These are phyloP conservation scores for Nibea coibor DNA, from an alignment of 2,113 vertebrate species.

Conservation along the genomic window DNA sequence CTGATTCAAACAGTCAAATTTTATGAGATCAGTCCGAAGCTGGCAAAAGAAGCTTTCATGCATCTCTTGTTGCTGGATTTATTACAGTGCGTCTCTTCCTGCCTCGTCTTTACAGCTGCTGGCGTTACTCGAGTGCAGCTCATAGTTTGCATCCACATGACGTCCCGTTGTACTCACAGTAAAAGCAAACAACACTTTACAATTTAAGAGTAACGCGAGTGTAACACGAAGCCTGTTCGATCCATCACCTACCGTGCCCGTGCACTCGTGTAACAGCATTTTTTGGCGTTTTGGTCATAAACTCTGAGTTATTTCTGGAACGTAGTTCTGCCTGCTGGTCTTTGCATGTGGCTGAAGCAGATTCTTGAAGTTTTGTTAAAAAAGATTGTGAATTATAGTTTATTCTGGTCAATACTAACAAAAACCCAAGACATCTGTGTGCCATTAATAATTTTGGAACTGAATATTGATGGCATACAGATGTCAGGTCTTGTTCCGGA, in stretches of 20 bases:
- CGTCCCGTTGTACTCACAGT: neutral
- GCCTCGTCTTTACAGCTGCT: neutral
- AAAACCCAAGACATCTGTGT: constrained; percentile 24
- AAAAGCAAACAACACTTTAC: neutral
- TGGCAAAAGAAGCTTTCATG: neutral
- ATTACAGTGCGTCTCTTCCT: neutral
- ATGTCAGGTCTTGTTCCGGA: constrained; percentile 4
- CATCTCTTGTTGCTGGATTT: neutral
- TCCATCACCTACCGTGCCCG: neutral
- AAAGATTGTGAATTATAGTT: neutral
- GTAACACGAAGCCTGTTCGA: neutral
- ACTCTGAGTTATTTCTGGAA: neutral
- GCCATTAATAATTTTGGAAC: constrained; percentile 15
- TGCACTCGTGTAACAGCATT: neutral
- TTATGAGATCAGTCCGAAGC: neutral
- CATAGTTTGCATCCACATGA: neutral
- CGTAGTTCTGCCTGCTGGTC: neutral
- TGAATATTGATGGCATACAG: neutral
- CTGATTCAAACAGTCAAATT: neutral
- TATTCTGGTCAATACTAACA: neutral
- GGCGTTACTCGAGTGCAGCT: neutral
- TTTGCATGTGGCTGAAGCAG: neutral
- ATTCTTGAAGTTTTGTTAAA: neutral
- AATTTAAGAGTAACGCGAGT: neutral
- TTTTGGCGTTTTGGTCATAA: neutral